Base-by-base conservation (phyloP, 2,797 vertebrate species). In the Glyptemys insculpta region DNA sequence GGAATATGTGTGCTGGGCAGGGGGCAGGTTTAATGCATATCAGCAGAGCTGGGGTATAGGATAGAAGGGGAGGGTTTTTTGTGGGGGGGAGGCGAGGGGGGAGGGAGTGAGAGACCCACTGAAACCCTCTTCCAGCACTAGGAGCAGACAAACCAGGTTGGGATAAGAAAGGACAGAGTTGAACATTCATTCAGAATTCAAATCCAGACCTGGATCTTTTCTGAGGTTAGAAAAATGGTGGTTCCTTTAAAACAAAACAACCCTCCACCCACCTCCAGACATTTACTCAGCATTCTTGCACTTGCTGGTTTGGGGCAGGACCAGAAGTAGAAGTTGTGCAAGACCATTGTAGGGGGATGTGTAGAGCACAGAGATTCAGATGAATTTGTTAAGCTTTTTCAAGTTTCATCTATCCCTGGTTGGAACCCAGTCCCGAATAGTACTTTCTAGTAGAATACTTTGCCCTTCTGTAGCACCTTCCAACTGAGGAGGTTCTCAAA, bases 401-500 rank as follows among this genome's bases (percentile, higher is more conserved):
- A 50, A 84, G 94, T 79, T 68, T 95, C 52, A 50, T 37, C n/a
- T 72, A 25, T 72, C n/a, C 37, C 37, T n/a, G 5, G 37, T n/a
- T 72, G 3, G 21, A 72, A 57, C 81, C 83, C 85, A 89, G 93
- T 1, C 8, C 94, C 92, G 93, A 86, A 81, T 87, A 62, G 31
- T 4, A 62, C 14, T 62, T 62, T 12, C 59, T 62, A 8, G 31
- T 62, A 52, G 88, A 92, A 85, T 94, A 85, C 80, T 97, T 94
- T 90, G 88, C 81, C 90, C 92, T 95, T 95, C 86, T 88, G 90
- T 21, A 91, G 91, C 83, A 80, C 92, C 82, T 94, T 76, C 68
- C 68, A 94, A 93, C 92, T 94, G 91, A 92, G 96, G 79, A 94
- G 81, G 59, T 82, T 96, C 85, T 94, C 83, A n/a, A 93, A 91